phyloP scores from a whole-genome alignment of 35 echinoderm and acorn worm species.

The Diadema setosum region DNA sequence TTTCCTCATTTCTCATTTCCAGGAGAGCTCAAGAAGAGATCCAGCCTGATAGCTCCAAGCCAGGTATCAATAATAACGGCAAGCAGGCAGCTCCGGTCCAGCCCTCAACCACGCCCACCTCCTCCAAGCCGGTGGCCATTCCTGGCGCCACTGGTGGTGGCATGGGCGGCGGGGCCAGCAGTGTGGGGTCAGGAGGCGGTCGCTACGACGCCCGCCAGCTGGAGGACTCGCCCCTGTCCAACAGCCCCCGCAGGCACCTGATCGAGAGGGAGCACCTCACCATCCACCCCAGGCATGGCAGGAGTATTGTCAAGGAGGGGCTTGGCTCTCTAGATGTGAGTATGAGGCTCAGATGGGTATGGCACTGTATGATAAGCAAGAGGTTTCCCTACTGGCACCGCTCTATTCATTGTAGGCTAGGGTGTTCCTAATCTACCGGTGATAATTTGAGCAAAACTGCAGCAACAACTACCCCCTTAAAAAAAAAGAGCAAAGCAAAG shows the following conservation, averaged over 20 bases:
- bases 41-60: neutral
- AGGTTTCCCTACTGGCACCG: too few species aligned
- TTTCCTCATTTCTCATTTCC: neutral
- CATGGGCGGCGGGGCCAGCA: neutral
- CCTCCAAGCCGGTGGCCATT: conserved; percentile 30
- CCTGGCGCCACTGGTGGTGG: neutral
- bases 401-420: too few species aligned
- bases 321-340: conserved; percentile 76
- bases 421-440: too few species aligned
- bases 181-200: neutral
- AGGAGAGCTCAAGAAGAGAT: conserved; percentile 2
- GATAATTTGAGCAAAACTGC: too few species aligned
- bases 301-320: conserved; percentile 90
- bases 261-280: conserved; percentile 93
- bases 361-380: too few species aligned
- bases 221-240: conserved; percentile 31
- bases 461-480: too few species aligned
- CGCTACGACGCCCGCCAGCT: conserved; percentile 3
- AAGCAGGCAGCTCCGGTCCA: neutral
- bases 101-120: neutral
- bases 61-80: conserved; percentile 47
- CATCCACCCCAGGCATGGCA: conserved; percentile 81
- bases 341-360: too few species aligned
- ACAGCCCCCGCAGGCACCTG: conserved; percentile 64
- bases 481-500: too few species aligned